phyloP scores from a whole-genome alignment of 2,113 vertebrate species.

The Campylomormyrus tamandua region DNA sequence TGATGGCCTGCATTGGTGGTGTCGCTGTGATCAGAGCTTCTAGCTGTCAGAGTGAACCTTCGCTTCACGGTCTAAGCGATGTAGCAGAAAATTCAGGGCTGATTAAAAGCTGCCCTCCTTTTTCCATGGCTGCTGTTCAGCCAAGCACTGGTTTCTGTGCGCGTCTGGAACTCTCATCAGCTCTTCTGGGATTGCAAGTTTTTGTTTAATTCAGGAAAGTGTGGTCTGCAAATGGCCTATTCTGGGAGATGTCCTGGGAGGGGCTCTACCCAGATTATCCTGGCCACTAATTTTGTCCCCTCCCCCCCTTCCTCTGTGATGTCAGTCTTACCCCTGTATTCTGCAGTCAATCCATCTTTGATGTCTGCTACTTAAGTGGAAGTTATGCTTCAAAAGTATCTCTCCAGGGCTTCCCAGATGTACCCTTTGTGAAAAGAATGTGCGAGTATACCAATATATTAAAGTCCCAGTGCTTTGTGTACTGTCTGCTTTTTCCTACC shows the following conservation, averaged over 20 bases:
- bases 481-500: background rate
- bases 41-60: background rate
- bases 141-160: background rate
- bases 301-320: background rate
- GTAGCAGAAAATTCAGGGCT: background rate
- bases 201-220: background rate
- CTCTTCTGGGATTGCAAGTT: background rate
- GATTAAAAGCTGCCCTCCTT: background rate
- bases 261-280: background rate
- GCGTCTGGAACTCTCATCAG: background rate
- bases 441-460: background rate
- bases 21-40: background rate
- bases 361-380: background rate
- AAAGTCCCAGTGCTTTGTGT: background rate
- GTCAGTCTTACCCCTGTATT: background rate
- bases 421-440: background rate
- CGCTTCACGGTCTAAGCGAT: background rate
- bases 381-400: background rate
- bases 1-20: background rate
- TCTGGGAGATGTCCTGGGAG: background rate
- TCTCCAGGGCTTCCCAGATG: background rate
- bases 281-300: background rate
- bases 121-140: background rate
- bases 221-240: background rate
- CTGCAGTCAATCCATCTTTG: background rate